phyloP scores from a whole-genome alignment of 1,140 invertebrate genomes.

The Bombus vancouverensis region DNA sequence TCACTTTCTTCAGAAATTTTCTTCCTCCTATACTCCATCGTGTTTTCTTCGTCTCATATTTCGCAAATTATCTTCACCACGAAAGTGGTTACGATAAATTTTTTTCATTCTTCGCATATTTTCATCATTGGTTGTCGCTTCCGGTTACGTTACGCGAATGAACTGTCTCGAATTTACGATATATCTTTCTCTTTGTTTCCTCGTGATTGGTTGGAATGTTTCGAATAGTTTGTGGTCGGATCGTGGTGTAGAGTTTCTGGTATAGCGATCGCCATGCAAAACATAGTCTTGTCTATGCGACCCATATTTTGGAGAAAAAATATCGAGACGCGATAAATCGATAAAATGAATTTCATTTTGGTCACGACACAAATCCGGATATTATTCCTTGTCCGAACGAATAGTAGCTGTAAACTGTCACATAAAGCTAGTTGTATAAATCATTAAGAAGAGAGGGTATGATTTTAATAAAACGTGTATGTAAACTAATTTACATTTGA shows the following conservation, averaged over 20 bases:
- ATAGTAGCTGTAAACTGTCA: not conserved
- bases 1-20: not conserved
- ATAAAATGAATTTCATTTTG: not conserved
- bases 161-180: conserved; percentile 35
- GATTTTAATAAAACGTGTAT: too few relatives aligned
- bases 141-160: conserved; percentile 43
- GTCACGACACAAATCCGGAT: too few relatives aligned
- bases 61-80: not conserved
- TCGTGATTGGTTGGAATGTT: conserved; percentile 29
- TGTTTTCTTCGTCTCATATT: too few relatives aligned
- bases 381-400: not conserved
- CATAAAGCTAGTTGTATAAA: too few relatives aligned
- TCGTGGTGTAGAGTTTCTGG: not conserved
- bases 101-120: not conserved
- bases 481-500: not conserved
- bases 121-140: conserved; percentile 4
- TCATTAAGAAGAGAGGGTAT: too few relatives aligned
- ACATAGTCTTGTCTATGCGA: not conserved
- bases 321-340: not conserved
- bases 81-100: not conserved
- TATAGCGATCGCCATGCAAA: conserved; percentile 1
- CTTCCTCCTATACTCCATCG: not conserved
- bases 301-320: not conserved
- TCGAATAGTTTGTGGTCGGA: conserved; percentile 39
- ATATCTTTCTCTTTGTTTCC: conserved; percentile 1